A percentile compares a stretch with the other conserved stretches of the same genome.
These are phyloP conservation scores for Drosophila picticornis DNA, from an alignment of 2,888 invertebrate genomes.

Conservation along the genomic window DNA sequence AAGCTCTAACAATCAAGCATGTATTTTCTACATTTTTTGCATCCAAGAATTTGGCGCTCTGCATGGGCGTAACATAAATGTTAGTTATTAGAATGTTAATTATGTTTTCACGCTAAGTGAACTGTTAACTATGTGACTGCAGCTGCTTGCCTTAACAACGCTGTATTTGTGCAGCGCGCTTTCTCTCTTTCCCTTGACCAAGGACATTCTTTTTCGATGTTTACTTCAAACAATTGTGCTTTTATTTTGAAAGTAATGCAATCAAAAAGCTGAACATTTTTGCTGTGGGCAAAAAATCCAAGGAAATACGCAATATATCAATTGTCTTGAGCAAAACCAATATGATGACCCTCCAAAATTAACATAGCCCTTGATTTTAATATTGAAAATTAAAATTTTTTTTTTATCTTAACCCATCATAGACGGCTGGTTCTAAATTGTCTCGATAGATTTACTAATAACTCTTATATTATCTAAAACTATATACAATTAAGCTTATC, in stretches of 20 bases:
- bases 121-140: not conserved
- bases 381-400: not conserved
- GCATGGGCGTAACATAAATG: not conserved
- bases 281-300: not conserved
- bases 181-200: not conserved
- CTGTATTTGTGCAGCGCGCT: not conserved
- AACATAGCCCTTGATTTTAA: no score
- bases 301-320: no score
- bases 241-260: not conserved
- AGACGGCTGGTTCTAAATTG: not conserved
- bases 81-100: not conserved
- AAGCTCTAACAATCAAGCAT: not conserved
- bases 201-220: no score
- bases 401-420: not conserved
- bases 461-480: not conserved
- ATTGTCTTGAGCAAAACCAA: no score
- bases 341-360: no score
- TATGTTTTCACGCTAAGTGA: not conserved
- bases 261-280: not conserved
- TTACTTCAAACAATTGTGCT: no score
- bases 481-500: not conserved
- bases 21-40: not conserved
- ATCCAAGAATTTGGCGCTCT: not conserved
- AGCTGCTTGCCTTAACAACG: not conserved
- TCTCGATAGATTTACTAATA: not conserved